Conservation (phyloP, 2,797 vertebrate species). For the Trachurus trachurus region DNA sequence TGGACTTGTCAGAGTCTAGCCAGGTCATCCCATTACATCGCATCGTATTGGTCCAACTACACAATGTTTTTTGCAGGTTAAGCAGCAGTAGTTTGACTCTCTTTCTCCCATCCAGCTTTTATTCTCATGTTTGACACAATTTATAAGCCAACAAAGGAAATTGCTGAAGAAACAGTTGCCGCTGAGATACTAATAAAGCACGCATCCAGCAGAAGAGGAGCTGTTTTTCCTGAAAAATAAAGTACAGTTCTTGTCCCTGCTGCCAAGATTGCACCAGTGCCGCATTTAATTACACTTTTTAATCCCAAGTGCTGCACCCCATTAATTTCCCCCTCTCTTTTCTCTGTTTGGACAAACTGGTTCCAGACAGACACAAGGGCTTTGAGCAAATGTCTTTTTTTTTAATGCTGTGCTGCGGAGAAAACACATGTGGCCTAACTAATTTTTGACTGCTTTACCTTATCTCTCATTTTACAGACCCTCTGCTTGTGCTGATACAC, state of each 20-base stretch:
- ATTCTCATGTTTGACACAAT: slow-evolving; percentile 22
- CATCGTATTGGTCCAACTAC: slow-evolving; percentile 26
- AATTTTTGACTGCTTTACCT: slow-evolving; percentile 61
- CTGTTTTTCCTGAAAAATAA: slow-evolving; percentile 50
- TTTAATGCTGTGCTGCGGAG: slow-evolving; percentile 43
- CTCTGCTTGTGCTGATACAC: slow-evolving; percentile 61
- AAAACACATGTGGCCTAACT: slow-evolving; percentile 30
- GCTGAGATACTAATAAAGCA: slow-evolving; percentile 42
- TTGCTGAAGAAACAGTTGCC: slow-evolving; percentile 26
- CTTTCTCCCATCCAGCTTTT: not conserved
- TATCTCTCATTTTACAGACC: slow-evolving; percentile 57
- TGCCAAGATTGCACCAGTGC: slow-evolving; percentile 52
- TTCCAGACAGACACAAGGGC: slow-evolving; percentile 47
- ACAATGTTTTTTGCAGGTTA: slow-evolving; percentile 12
- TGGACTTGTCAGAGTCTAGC: slow-evolving; percentile 23
- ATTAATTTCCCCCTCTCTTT: slow-evolving; percentile 59
- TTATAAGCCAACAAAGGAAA: slow-evolving; percentile 27
- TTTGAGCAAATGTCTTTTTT: slow-evolving; percentile 40
- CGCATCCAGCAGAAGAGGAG: slow-evolving; percentile 42
- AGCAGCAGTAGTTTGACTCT: not conserved
- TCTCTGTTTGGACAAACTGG: slow-evolving; percentile 48
- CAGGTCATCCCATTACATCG: slow-evolving; percentile 20
- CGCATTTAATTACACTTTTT: slow-evolving; percentile 68
- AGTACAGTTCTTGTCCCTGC: slow-evolving; percentile 44
- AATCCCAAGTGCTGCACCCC: slow-evolving; percentile 61